These are phyloP conservation scores for Cephalopachus bancanus DNA, from an alignment of 2,797 vertebrate genomes.

Conservation along the genomic window DNA sequence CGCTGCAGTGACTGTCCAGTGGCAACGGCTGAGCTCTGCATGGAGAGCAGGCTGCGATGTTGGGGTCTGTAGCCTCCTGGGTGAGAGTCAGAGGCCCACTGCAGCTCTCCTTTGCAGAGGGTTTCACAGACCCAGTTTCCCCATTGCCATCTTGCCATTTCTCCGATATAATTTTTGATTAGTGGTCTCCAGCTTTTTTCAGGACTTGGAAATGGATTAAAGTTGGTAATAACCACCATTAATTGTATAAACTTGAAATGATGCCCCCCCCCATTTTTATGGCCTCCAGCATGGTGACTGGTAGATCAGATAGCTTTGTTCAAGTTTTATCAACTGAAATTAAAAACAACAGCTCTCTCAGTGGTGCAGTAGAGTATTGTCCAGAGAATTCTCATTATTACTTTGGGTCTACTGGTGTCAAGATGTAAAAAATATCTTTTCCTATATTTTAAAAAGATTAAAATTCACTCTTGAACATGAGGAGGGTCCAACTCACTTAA, in stretches of 20 bases:
- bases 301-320: neutral
- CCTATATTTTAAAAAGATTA: neutral
- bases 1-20: no score
- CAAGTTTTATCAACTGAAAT: neutral
- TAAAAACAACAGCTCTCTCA: slow-evolving; percentile 16
- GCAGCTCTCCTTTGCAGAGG: no score
- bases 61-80: no score
- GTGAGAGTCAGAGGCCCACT: no score
- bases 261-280: neutral
- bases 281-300: neutral
- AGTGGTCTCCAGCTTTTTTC: neutral
- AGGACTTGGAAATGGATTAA: neutral
- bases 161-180: neutral
- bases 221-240: neutral
- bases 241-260: slow-evolving; percentile 3
- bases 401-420: neutral
- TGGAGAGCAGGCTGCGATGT: no score
- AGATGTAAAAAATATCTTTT: slow-evolving; percentile 16
- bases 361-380: neutral
- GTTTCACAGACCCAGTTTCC: no score
- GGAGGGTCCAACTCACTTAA: neutral
- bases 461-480: neutral
- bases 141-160: no score
- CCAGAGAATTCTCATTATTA: neutral
- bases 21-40: no score